Percentiles rank a stretch among this genome's conserved stretches.
These are phyloP conservation scores for Drosophila algonquin DNA, from an alignment of 2,888 invertebrate genomes.

Conservation along the genomic window DNA sequence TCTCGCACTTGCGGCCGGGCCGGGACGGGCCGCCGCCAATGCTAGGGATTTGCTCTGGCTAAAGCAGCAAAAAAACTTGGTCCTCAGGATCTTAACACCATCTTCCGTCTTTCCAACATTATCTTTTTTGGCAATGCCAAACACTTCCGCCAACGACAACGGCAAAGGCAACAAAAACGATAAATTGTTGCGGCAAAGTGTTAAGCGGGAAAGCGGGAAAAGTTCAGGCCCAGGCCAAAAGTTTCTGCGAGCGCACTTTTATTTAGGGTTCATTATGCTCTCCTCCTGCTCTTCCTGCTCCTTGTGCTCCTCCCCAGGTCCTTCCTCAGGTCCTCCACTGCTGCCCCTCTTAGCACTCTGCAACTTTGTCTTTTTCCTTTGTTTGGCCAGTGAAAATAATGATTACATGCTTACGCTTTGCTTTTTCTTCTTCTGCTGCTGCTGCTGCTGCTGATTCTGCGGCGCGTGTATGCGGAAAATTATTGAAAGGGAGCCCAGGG, in stretches of 20 bases:
- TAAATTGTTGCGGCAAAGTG: conserved; percentile 77
- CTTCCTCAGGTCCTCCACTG: not conserved
- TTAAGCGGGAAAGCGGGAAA: conserved; percentile 64
- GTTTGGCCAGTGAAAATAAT: conserved; percentile 65
- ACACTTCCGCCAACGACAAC: conserved; percentile 71
- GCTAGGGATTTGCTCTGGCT: conserved; percentile 58
- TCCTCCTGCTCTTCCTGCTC: conserved; percentile 46
- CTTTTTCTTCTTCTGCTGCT: conserved; percentile 23
- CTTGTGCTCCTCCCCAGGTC: not conserved
- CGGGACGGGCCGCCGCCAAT: conserved; percentile 33
- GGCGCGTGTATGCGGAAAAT: conserved; percentile 50
- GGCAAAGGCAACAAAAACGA: conserved; percentile 42
- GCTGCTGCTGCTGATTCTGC: not conserved
- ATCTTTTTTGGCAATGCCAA: conserved; percentile 69
- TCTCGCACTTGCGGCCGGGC: conserved; percentile 11
- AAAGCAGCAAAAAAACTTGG: conserved; percentile 60
- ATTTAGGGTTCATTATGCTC: conserved; percentile 73
- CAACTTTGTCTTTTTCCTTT: conserved; percentile 25
- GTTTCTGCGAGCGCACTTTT: conserved; percentile 70
- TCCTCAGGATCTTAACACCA: conserved; percentile 48
- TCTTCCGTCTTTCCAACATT: conserved; percentile 43
- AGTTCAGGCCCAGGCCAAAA: conserved; percentile 62
- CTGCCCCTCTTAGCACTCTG: not conserved
- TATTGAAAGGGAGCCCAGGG: conserved; percentile 45
- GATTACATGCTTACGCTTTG: conserved; percentile 70